Evolutionary conservation across 1,140 invertebrate genomes (phyloP), one percentile per base, ranked within the genome.

Genomic region (Lycorma delicatula): DNA sequence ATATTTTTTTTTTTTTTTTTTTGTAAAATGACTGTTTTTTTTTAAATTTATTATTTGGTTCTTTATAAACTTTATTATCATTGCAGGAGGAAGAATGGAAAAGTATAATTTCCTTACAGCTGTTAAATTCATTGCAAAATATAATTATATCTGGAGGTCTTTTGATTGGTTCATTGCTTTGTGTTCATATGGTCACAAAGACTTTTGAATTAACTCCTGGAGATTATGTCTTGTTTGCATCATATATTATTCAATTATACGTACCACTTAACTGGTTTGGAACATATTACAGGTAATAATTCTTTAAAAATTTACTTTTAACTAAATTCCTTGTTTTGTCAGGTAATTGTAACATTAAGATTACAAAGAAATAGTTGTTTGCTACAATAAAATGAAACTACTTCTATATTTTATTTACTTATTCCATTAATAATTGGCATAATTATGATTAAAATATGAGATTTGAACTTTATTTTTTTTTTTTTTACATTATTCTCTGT

Each of bases 251-350:
- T 48, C 94, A 98, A 70, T 72, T 98, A n/a, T 97, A 97, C 69
- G 86, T 89, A 20, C 95, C 95, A 0, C 73, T 98, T 1, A 98
- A 98, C 75, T 98, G 89, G 85, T 93, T 98, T 70, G 96, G 95
- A 16, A 97, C 94, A n/a, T 96, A 95, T 72, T 98, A 98, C 68
- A 87, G 92, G 89, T 91, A 72, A 60, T n/a, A n/a, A n/a, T n/a
- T n/a, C n/a, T n/a, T n/a, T n/a, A n/a, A n/a, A n/a, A n/a, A n/a
- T n/a, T n/a, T n/a, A n/a, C n/a, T n/a, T n/a, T n/a, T n/a, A n/a
- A n/a, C n/a, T n/a, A n/a, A n/a, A n/a, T n/a, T n/a, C n/a, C n/a
- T n/a, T n/a, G n/a, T n/a, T n/a, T n/a, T n/a, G n/a, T n/a, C n/a
- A n/a, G n/a, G n/a, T n/a, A n/a, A n/a, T n/a, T n/a, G n/a, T n/a